phyloP scores from a whole-genome alignment of 2,797 vertebrate genomes.

The Oreochromis mossambicus region DNA sequence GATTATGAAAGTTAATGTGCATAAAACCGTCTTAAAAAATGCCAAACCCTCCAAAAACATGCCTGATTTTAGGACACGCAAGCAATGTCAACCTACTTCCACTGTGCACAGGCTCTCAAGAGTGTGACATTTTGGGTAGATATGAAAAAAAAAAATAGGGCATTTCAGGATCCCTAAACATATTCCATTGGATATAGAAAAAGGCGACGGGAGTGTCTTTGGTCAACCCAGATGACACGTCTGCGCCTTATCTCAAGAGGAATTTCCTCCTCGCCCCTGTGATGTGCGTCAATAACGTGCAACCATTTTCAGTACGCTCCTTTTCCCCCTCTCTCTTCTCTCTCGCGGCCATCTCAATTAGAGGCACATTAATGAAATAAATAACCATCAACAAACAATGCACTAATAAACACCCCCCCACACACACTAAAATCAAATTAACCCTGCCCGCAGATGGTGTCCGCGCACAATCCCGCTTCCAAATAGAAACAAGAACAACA shows the following conservation, averaged over 20 bases:
- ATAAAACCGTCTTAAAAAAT: neutral
- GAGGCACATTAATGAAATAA: constrained; percentile 80
- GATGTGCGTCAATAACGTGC: constrained; percentile 82
- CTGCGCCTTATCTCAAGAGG: constrained; percentile 76
- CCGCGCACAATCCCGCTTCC: neutral
- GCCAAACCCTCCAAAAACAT: neutral
- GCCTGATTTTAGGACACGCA: constrained; percentile 46
- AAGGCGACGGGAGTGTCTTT: constrained; percentile 64
- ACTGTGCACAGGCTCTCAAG: constrained; percentile 26
- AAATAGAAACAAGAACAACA: neutral
- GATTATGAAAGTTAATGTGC: neutral
- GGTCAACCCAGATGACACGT: constrained; percentile 76
- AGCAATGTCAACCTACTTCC: constrained; percentile 65
- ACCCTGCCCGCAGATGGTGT: constrained; percentile 23
- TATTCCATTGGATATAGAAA: constrained; percentile 29
- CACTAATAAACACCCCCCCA: constrained; percentile 50
- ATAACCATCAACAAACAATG: constrained; percentile 78
- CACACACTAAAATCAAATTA: constrained; percentile 33
- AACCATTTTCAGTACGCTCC: constrained; percentile 80
- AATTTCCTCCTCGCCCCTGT: constrained; percentile 76
- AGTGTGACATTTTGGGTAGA: constrained; percentile 56
- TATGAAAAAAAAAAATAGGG: constrained; percentile 37
- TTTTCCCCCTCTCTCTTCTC: constrained; percentile 58
- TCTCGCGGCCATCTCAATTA: constrained; percentile 85
- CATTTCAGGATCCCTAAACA: constrained; percentile 56